Evolutionary conservation across 2,797 vertebrate genomes (phyloP).

Genomic region (Neosilurus mollespiculum): DNA sequence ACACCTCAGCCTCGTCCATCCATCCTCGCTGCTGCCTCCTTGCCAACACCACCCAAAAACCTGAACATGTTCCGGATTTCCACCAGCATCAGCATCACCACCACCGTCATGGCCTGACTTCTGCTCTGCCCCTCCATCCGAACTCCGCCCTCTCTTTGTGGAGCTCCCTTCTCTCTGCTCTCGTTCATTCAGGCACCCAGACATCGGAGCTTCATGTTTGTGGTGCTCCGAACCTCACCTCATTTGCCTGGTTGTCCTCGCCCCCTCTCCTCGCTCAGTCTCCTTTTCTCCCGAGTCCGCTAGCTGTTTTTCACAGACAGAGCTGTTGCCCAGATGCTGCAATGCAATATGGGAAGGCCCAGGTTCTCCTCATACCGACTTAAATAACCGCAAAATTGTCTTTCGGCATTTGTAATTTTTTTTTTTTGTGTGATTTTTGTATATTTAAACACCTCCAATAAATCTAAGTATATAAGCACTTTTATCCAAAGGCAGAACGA

Average conservation of each 20-base stretch:
- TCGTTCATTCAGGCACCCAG: conserved; percentile 64
- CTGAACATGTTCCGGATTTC: conserved; percentile 12
- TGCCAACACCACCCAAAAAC: conserved; percentile 68
- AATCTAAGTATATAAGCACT: conserved; percentile 2
- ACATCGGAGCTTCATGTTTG: conserved; percentile 59
- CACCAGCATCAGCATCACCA: not conserved
- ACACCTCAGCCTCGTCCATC: conserved; percentile 26
- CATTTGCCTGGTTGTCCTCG: conserved; percentile 50
- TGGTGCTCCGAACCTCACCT: conserved; percentile 67
- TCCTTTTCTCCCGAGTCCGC: conserved; percentile 47
- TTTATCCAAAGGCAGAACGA: not conserved
- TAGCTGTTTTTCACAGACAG: conserved; percentile 65
- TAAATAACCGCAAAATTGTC: conserved; percentile 61
- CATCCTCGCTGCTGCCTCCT: conserved; percentile 60
- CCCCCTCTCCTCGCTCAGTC: conserved; percentile 37
- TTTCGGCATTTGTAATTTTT: not conserved
- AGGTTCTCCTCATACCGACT: conserved; percentile 83
- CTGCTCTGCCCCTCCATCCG: conserved; percentile 46
- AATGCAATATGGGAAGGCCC: conserved; percentile 79
- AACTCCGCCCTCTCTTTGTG: conserved; percentile 77
- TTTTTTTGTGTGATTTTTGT: not conserved
- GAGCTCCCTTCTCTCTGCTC: conserved; percentile 75
- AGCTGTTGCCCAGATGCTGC: conserved; percentile 75
- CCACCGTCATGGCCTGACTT: conserved; percentile 26
- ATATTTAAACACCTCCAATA: conserved; percentile 10